Percentiles rank a stretch among this genome's conserved stretches.
Evolutionary conservation across 2,113 vertebrate genomes (phyloP).

Genomic region (Uria aalge): DNA sequence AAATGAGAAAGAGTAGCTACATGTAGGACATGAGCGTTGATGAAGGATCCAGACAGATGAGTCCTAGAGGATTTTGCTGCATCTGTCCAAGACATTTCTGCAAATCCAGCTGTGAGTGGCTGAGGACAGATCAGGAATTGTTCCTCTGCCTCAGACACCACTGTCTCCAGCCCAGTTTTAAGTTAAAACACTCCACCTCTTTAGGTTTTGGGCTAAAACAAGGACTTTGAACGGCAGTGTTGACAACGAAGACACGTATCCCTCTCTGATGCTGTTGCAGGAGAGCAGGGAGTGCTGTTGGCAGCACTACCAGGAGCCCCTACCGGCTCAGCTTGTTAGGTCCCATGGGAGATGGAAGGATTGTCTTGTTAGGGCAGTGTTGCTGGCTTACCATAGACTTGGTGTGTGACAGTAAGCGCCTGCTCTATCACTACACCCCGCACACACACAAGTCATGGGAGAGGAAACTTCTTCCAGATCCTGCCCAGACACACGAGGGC

Average conservation of each 20-base stretch:
- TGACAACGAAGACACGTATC: accelerated
- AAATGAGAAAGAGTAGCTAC: background rate
- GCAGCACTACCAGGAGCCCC: background rate
- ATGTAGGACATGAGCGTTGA: accelerated
- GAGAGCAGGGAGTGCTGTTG: background rate
- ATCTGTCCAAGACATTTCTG: background rate
- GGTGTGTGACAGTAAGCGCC: accelerated
- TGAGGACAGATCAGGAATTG: background rate
- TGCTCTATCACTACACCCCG: background rate
- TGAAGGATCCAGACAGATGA: background rate
- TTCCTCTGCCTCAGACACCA: background rate
- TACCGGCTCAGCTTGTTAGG: background rate
- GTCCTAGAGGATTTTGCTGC: background rate
- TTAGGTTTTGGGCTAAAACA: background rate
- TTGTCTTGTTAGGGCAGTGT: accelerated
- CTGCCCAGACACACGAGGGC: background rate
- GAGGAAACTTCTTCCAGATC: background rate
- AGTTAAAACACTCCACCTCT: background rate
- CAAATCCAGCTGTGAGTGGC: background rate
- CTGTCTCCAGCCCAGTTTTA: background rate
- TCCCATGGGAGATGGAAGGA: background rate
- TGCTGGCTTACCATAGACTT: background rate
- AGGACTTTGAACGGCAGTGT: background rate
- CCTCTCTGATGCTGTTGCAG: background rate
- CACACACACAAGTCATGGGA: accelerated